A percentile compares a stretch with the other conserved stretches of the same genome.
These are phyloP conservation scores for Pantala flavescens DNA, from an alignment of 1,140 invertebrate genomes.

Conservation along the genomic window DNA sequence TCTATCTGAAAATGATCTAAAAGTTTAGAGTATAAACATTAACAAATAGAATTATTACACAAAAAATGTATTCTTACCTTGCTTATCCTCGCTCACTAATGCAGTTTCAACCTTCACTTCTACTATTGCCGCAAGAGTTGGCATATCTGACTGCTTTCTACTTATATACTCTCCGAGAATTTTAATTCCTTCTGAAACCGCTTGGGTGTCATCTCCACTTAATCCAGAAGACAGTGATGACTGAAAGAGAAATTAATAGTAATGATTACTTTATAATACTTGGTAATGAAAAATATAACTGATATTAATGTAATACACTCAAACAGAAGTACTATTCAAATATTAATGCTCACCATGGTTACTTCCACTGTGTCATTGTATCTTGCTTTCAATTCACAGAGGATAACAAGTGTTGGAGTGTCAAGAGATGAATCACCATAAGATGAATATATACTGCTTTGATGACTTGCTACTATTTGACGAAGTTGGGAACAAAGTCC, in stretches of 20 bases:
- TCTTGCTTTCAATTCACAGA: slow-evolving; percentile 68
- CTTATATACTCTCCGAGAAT: slow-evolving; percentile 60
- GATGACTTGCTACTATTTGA: slow-evolving; percentile 48
- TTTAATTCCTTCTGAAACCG: slow-evolving; percentile 49
- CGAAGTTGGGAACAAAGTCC: slow-evolving; percentile 56
- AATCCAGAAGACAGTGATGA: slow-evolving; percentile 27
- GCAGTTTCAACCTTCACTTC: slow-evolving; percentile 70
- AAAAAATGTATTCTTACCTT: slow-evolving; percentile 29
- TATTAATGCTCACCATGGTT: slow-evolving; percentile 55
- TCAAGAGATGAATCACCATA: slow-evolving; percentile 30
- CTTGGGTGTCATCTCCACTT: slow-evolving; percentile 35
- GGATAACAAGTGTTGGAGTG: slow-evolving; percentile 47
- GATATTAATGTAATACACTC: background rate
- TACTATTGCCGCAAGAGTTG: slow-evolving; percentile 59
- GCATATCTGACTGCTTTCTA: slow-evolving; percentile 46
- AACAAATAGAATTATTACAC: background rate
- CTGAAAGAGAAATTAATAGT: slow-evolving; percentile 30
- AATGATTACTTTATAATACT: background rate
- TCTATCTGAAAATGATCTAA: background rate
- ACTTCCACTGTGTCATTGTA: slow-evolving; percentile 76
- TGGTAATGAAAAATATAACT: background rate
- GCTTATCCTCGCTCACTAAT: slow-evolving; percentile 44
- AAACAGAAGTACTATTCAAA: background rate
- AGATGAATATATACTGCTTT: slow-evolving; percentile 31
- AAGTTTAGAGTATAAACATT: background rate